These are phyloP conservation scores for Cyanocitta stelleri DNA, from an alignment of 2,113 vertebrate genomes.

Conservation along the genomic window DNA sequence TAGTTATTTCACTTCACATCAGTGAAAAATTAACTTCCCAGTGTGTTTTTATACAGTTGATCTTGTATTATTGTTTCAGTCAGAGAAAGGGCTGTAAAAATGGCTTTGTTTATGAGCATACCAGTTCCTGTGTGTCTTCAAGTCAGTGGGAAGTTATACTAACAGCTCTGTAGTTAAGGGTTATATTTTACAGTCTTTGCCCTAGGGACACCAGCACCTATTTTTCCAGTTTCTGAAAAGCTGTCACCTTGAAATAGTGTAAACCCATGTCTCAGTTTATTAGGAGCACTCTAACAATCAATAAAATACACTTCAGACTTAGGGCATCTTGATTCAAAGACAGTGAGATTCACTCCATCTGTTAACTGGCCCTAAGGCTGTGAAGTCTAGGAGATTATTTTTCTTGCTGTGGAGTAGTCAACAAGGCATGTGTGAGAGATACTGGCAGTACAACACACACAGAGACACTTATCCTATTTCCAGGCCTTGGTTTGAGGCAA, in stretches of 20 bases:
- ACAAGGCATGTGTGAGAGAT: not conserved
- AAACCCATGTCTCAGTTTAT: not conserved
- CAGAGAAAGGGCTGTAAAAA: not conserved
- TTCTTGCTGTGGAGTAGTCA: not conserved
- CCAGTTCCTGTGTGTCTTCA: not conserved
- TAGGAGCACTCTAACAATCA: not conserved
- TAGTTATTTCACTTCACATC: not conserved
- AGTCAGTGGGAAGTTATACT: not conserved
- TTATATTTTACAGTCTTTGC: not conserved
- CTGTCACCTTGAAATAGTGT: not conserved
- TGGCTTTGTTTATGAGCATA: not conserved
- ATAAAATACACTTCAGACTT: not conserved
- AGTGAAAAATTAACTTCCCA: not conserved
- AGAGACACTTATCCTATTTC: not conserved
- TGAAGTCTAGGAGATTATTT: not conserved
- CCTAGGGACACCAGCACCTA: not conserved
- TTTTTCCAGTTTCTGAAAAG: not conserved
- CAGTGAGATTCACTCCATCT: not conserved
- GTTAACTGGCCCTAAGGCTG: not conserved
- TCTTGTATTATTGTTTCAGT: not conserved
- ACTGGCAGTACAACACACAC: not conserved
- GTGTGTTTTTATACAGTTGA: not conserved
- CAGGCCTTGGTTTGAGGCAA: not conserved
- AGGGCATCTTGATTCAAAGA: not conserved
- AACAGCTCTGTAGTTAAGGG: not conserved